Percentiles rank a stretch among this genome's conserved stretches.
phyloP scores from a whole-genome alignment of 2,888 invertebrate species.

The Drosophila flavopinicola region DNA sequence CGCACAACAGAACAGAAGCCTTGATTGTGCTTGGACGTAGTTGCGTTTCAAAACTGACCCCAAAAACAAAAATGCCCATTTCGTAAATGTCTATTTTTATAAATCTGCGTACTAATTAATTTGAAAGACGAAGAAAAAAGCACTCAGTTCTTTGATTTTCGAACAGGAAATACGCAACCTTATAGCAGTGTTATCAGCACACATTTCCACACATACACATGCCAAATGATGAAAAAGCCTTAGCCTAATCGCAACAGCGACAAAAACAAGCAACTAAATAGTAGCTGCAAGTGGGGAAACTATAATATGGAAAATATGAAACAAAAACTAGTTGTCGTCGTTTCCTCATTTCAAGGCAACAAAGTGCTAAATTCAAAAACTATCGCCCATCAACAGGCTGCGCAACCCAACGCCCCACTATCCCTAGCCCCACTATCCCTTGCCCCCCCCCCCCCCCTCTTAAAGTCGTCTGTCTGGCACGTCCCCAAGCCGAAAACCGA shows the following conservation, averaged over 20 bases:
- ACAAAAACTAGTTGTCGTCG: conserved; percentile 36
- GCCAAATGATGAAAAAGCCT: conserved; percentile 73
- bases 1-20: conserved; percentile 30
- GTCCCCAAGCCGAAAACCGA: background rate
- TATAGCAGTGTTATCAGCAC: conserved; percentile 80
- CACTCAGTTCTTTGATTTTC: conserved; percentile 27
- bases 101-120: conserved; percentile 66
- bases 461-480: no score
- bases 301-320: conserved; percentile 47
- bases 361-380: conserved; percentile 70
- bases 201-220: conserved; percentile 19
- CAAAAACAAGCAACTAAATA: conserved; percentile 42
- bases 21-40: conserved; percentile 46
- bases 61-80: conserved; percentile 41
- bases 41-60: conserved; percentile 75
- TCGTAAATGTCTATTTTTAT: conserved; percentile 65
- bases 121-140: conserved; percentile 7
- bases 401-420: conserved; percentile 18
- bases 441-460: background rate
- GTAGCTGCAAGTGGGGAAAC: conserved; percentile 48
- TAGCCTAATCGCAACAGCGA: conserved; percentile 76
- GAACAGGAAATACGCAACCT: conserved; percentile 82
- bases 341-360: conserved; percentile 82
- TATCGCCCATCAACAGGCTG: conserved; percentile 28
- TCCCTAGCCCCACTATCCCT: background rate